These are phyloP conservation scores for Danio tinwini DNA, from an alignment of 2,797 vertebrate species.

Conservation along the genomic window DNA sequence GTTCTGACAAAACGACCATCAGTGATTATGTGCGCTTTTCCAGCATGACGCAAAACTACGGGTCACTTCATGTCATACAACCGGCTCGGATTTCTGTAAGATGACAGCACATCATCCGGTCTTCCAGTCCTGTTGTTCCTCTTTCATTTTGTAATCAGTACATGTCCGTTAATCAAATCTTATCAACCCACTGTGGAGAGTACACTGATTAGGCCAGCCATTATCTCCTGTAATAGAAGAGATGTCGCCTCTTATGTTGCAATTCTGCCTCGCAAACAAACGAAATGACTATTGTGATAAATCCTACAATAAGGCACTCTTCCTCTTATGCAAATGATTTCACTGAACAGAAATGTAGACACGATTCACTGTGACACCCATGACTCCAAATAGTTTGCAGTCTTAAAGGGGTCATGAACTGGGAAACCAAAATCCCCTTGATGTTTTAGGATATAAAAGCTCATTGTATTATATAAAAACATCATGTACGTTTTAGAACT, in stretches of 20 bases:
- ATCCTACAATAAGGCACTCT: conserved; percentile 38
- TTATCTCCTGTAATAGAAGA: conserved; percentile 54
- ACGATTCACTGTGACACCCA: conserved; percentile 3
- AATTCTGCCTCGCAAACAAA: conserved; percentile 40
- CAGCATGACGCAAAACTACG: neutral
- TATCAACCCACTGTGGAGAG: conserved; percentile 66
- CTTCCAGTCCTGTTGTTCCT: conserved; percentile 39
- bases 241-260: conserved; percentile 48
- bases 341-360: conserved; percentile 13
- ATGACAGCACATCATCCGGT: conserved; percentile 17
- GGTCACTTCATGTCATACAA: conserved; percentile 28
- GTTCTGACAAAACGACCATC: conserved; percentile 24
- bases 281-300: conserved; percentile 39
- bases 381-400: neutral
- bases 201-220: conserved; percentile 50
- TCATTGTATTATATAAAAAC: too few species aligned
- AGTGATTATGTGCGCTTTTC: conserved; percentile 12
- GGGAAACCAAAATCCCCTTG: too few species aligned
- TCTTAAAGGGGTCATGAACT: neutral
- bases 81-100: conserved; percentile 12
- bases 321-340: conserved; percentile 56
- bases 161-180: conserved; percentile 67
- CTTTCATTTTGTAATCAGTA: conserved; percentile 61
- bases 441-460: too few species aligned
- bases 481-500: too few species aligned